Evolutionary conservation across 2,797 vertebrate genomes (phyloP).

Genomic region (Paratrypauchen microcephalus): DNA sequence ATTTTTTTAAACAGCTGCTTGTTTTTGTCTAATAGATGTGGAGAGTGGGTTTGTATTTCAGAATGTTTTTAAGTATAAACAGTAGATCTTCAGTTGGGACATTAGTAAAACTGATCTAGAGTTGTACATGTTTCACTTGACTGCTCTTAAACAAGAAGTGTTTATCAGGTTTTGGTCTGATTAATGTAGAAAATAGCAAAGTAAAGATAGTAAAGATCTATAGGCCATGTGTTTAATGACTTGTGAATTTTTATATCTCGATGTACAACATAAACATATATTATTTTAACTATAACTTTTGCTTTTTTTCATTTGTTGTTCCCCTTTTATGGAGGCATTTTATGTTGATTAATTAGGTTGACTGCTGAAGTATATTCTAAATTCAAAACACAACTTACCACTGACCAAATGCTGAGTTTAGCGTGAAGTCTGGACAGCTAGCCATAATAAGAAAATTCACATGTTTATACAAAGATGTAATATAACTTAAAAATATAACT

Average conservation of each 20-base stretch:
- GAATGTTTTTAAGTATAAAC: slow-evolving; percentile 65
- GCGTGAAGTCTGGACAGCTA: slow-evolving; percentile 27
- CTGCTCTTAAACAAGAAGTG: slow-evolving; percentile 53
- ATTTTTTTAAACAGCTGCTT: slow-evolving; percentile 16
- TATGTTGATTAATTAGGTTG: slow-evolving; percentile 44
- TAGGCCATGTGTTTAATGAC: slow-evolving; percentile 32
- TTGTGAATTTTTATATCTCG: slow-evolving; percentile 54
- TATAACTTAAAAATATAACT: not conserved
- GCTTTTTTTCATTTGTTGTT: slow-evolving; percentile 23
- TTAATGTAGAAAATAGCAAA: slow-evolving; percentile 46
- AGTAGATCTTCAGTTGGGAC: slow-evolving; percentile 60
- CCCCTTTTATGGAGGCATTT: slow-evolving; percentile 25
- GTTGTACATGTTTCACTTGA: slow-evolving; percentile 61
- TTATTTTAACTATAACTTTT: slow-evolving; percentile 36
- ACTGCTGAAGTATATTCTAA: slow-evolving; percentile 23
- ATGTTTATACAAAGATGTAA: not conserved
- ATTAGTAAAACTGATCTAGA: slow-evolving; percentile 57
- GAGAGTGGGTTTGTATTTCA: slow-evolving; percentile 59
- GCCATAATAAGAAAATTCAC: not conserved
- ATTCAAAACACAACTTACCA: slow-evolving; percentile 22
- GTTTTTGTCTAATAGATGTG: slow-evolving; percentile 12
- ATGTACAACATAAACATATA: slow-evolving; percentile 36
- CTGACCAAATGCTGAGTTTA: slow-evolving; percentile 25
- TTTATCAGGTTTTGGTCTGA: slow-evolving; percentile 44
- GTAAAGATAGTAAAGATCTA: slow-evolving; percentile 47